Evolutionary conservation across 1,140 invertebrate genomes (phyloP), one percentile per base, ranked within the genome.

Genomic region (Lamellibrachia luymesi): DNA sequence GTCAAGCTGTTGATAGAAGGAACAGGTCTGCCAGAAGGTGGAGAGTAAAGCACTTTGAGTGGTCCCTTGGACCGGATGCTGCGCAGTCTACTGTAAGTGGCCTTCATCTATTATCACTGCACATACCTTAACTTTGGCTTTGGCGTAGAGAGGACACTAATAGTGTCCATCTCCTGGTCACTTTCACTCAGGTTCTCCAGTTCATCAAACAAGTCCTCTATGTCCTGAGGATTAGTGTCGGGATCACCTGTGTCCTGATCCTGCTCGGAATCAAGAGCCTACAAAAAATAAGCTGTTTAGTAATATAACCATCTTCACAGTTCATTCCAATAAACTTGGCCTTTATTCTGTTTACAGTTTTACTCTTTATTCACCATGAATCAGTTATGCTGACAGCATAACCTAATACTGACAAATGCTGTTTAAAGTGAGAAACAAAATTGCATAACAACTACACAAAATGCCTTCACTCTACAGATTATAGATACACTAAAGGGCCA

Each of bases 81-180:
- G 38, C 0, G 38, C n/a, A 38, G 38, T 38, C 38, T 38, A 38
- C 38, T 38, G 38, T 38, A 80, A 17, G 13, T 80, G 13, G 1
- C 13, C 64, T 22, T 80, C 64, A 80, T 17, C 64, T 17, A 8
- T 38, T 17, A 8, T 56, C 52, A 56, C 17, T 10, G 25, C 64
- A 80, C 89, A 90, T 93, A 96, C 96, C 98, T 97, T 93, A 99
- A 96, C 94, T 98, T 99, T 27, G 99, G 99, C 96, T 99, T 99
- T 7, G 99, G 99, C 90, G 98, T 99, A 93, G 99, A 99, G 91
- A 98, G 98, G 94, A 99, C 98, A 95, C 98, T 99, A 97, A 99
- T 98, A 90, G 98, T 99, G 96, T 99, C 99, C 96, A 98, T 97
- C 96, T 99, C 99, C 49, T 98, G 98, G 6, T 98, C 98, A 92